Evolutionary conservation across 2,888 invertebrate species (phyloP), one percentile per base, ranked within the genome.

Genomic region (Luffia ferchaultella): DNA sequence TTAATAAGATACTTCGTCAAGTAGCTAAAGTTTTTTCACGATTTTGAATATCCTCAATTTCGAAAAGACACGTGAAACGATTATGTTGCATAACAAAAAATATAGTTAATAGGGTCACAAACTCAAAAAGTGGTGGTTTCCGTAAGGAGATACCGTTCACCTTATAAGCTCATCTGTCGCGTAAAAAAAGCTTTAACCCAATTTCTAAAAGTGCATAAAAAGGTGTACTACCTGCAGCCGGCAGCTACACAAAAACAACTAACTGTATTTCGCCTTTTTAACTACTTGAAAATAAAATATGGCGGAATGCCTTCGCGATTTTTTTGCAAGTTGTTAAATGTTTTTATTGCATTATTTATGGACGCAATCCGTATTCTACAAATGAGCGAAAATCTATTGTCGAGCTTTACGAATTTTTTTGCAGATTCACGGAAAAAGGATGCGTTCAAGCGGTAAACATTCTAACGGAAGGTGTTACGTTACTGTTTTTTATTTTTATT

Each of bases 61-160:
- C n/a, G n/a, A n/a, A n/a, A 60, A 65, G 70, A 68, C 68, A 73
- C 68, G 67, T 70, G 70, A 70, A 70, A 62, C 63, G 73, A 72
- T 76, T 70, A 71, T 63, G 57, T 52, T 53, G 49, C 51, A 5
- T 55, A 51, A 54, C 57, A 61, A 67, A 73, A 72, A 73, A 69
- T 63, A 56, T 30, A 63, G 67, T 74, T 76, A 80, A 78, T 77
- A 74, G 75, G 79, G 75, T 74, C 74, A 70, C 64, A 66, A 12
- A 30, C 30, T 68, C 70, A 76, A 74, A 45, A 75, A 76, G 70
- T 62, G 62, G 62, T 65, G 60, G 78, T 78, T 80, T 77, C 83
- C 83, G 82, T 80, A 83, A 82, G 78, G 63, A 64, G 69, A 82
- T 67, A 74, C 79, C 70, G 67, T 67, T 76, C 76, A 77, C 80